Conservation (phyloP, 2,888 invertebrate genomes). For the Melinaea marsaeus region DNA sequence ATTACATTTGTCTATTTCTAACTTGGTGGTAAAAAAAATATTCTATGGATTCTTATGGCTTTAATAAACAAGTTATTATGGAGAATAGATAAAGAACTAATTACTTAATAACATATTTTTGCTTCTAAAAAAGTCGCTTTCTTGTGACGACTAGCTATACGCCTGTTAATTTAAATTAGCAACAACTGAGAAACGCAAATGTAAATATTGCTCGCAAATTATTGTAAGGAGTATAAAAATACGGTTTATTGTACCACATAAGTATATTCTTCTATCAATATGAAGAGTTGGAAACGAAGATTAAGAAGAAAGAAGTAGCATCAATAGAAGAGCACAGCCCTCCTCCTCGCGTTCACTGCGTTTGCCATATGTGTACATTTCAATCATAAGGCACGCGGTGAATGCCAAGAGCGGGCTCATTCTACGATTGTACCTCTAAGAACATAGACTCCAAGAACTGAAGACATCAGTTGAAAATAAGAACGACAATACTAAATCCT, state of each 20-base stretch:
- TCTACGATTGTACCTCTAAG: slow-evolving; percentile 38
- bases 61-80: no score
- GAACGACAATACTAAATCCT: no score
- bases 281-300: slow-evolving; percentile 11
- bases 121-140: no score
- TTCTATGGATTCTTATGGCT: no score
- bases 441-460: not conserved
- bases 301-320: slow-evolving; percentile 29
- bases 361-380: slow-evolving; percentile 89
- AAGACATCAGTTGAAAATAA: not conserved
- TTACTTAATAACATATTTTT: no score
- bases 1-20: no score
- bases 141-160: not conserved
- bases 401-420: slow-evolving; percentile 97
- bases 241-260: no score
- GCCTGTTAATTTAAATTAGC: not conserved
- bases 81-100: no score
- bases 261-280: not conserved
- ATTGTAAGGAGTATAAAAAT: not conserved
- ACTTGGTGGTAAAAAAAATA: no score
- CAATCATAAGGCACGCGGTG: slow-evolving; percentile 99
- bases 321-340: slow-evolving; percentile 62
- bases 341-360: slow-evolving; percentile 97
- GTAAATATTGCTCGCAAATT: not conserved
- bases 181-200: not conserved